Evolutionary conservation across 2,888 invertebrate species (phyloP).

Genomic region (Harpagoxenus sublaevis): DNA sequence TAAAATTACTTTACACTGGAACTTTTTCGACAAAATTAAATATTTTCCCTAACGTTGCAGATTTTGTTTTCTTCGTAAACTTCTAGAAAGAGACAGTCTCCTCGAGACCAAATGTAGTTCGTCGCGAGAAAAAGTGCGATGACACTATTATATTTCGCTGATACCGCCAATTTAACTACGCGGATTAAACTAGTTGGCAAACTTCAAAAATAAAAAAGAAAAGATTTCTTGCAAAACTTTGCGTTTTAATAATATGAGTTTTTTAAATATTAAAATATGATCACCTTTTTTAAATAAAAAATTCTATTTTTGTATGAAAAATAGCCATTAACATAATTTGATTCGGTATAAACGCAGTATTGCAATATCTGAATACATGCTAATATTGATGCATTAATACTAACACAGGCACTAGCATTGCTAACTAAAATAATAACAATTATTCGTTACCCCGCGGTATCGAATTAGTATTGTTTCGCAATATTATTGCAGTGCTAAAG

Average conservation of each 20-base stretch:
- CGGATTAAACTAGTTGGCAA: constrained; percentile 23
- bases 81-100: background rate
- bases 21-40: constrained; percentile 38
- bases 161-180: constrained; percentile 7
- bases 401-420: background rate
- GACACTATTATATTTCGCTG: constrained; percentile 20
- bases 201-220: constrained; percentile 5
- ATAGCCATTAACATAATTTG: background rate
- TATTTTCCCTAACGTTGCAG: constrained; percentile 37
- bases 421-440: background rate
- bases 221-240: constrained; percentile 18
- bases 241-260: background rate
- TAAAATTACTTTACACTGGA: constrained; percentile 25
- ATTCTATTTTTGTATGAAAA: background rate
- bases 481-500: constrained; percentile 2
- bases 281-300: background rate
- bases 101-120: constrained; percentile 16
- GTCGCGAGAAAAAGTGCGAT: background rate
- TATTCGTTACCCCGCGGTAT: background rate
- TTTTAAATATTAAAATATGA: background rate
- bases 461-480: constrained; percentile 1
- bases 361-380: background rate
- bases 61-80: constrained; percentile 38
- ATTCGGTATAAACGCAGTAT: background rate
- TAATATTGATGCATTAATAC: background rate